Conservation (phyloP, 2,888 invertebrate genomes). For the Apamea anceps region DNA sequence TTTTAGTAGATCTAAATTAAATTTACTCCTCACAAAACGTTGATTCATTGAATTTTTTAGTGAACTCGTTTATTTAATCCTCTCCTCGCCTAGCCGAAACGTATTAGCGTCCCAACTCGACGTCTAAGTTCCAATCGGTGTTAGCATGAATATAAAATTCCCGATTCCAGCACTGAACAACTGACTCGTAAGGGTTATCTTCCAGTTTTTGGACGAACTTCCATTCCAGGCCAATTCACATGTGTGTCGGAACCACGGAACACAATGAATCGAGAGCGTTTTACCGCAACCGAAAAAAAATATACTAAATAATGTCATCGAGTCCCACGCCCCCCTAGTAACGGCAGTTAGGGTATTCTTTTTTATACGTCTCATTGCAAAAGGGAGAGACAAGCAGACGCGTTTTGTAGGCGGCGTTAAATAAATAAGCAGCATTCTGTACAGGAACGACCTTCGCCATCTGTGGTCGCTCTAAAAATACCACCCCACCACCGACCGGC, state of each 20-base stretch:
- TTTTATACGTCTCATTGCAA: slow-evolving; percentile 72
- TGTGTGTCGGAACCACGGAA: slow-evolving; percentile 48
- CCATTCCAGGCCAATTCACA: slow-evolving; percentile 57
- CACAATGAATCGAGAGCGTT: slow-evolving; percentile 52
- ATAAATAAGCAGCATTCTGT: slow-evolving; percentile 85
- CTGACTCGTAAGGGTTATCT: slow-evolving; percentile 58
- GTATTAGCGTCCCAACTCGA: slow-evolving; percentile 54
- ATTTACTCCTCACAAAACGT: slow-evolving; percentile 27
- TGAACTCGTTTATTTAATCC: slow-evolving; percentile 52
- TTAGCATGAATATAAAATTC: slow-evolving; percentile 65
- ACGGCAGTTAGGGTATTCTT: slow-evolving; percentile 45
- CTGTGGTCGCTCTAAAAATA: slow-evolving; percentile 85
- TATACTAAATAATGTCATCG: slow-evolving; percentile 62
- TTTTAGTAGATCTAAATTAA: slow-evolving; percentile 40
- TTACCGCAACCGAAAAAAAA: slow-evolving; percentile 52
- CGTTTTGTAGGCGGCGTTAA: slow-evolving; percentile 80
- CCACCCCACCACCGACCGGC: slow-evolving; percentile 70
- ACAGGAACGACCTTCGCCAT: slow-evolving; percentile 84
- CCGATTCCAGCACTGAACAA: slow-evolving; percentile 41
- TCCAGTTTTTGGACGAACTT: slow-evolving; percentile 41
- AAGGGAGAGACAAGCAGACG: slow-evolving; percentile 70
- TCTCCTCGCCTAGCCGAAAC: slow-evolving; percentile 51
- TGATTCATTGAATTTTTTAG: slow-evolving; percentile 25
- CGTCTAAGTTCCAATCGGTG: slow-evolving; percentile 43
- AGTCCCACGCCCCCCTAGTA: slow-evolving; percentile 44